Evolutionary conservation across 2,113 vertebrate species (phyloP).

Genomic region (Corydoras maculifer): DNA sequence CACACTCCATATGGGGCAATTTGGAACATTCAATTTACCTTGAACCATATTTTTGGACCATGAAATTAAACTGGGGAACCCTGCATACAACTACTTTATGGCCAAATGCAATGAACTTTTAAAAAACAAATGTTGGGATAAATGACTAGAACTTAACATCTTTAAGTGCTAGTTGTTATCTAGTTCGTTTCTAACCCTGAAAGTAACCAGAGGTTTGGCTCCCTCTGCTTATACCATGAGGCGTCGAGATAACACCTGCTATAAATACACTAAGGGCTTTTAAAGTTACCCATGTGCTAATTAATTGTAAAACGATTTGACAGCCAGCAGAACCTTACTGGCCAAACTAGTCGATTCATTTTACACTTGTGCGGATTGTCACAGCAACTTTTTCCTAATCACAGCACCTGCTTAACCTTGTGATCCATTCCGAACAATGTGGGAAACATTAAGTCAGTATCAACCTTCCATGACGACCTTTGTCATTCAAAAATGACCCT

Average conservation of each 20-base stretch:
- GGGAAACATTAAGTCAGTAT: no score
- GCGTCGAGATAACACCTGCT: constrained; percentile 56
- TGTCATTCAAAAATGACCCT: no score
- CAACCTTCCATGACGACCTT: no score
- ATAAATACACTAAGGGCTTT: constrained; percentile 56
- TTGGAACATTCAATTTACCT: no score
- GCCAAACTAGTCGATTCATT: background rate
- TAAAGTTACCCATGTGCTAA: constrained; percentile 50
- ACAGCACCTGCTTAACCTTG: no score
- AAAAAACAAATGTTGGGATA: background rate
- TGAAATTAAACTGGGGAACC: no score
- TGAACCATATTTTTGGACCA: no score
- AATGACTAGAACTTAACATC: background rate
- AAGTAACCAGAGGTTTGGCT: background rate
- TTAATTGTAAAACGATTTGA: background rate
- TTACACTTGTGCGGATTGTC: no score
- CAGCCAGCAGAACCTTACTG: background rate
- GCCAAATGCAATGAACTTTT: no score
- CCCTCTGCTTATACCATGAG: constrained; percentile 34
- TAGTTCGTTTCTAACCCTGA: constrained; percentile 30
- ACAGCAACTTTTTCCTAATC: background rate
- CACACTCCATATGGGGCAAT: no score
- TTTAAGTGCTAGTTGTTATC: constrained; percentile 6
- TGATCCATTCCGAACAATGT: no score
- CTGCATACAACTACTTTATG: no score